Evolutionary conservation across 2,797 vertebrate genomes (phyloP).

Genomic region (Danio albolineatus): DNA sequence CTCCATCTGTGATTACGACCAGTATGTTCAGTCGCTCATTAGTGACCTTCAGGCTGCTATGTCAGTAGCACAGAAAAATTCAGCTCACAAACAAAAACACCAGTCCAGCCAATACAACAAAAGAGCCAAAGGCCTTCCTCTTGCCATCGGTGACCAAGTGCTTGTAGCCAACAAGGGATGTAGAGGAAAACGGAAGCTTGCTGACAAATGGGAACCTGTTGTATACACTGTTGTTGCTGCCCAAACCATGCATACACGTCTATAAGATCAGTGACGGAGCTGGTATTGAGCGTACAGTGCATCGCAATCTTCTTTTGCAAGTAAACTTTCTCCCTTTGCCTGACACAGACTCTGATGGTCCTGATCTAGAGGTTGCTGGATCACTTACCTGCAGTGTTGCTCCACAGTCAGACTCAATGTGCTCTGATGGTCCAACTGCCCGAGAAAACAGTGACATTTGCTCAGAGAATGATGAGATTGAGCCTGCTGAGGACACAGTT

Average conservation of each 20-base stretch:
- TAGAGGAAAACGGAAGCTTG: conserved; percentile 14
- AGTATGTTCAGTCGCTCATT: not conserved
- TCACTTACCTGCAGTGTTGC: not conserved
- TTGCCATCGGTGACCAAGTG: not conserved
- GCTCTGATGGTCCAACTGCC: not conserved
- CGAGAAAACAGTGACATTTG: too few relatives aligned
- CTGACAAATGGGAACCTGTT: not conserved
- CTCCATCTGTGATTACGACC: not conserved
- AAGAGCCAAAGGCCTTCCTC: not conserved
- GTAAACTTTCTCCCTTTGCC: conserved; percentile 2
- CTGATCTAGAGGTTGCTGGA: not conserved
- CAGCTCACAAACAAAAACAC: not conserved
- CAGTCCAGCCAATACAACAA: not conserved
- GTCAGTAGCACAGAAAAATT: not conserved
- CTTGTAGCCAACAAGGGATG: conserved; percentile 2
- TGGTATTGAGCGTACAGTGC: not conserved
- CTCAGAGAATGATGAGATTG: not conserved
- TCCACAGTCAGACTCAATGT: not conserved
- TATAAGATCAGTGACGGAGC: not conserved
- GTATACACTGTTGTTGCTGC: not conserved
- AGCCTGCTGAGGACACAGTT: not conserved
- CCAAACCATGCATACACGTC: not conserved
- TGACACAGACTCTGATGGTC: not conserved
- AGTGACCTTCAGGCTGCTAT: not conserved
- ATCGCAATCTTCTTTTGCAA: not conserved